phyloP scores from a whole-genome alignment of 2,113 vertebrate genomes.

The Crotalus tigris region DNA sequence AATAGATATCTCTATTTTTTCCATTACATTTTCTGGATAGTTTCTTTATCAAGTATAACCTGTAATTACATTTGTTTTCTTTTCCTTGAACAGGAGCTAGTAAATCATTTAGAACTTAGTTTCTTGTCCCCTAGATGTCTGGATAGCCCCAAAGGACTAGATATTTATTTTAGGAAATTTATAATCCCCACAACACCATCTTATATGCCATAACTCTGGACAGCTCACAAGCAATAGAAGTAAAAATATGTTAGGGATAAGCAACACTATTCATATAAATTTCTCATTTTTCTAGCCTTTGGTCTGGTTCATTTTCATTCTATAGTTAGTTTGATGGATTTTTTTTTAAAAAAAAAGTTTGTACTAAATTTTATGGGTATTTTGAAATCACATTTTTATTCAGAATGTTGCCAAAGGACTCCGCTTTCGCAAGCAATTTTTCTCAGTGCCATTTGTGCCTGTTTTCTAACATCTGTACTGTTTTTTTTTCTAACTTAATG shows the following conservation, averaged over 20 bases:
- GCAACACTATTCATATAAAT: neutral
- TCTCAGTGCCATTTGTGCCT: neutral
- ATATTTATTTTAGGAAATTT: neutral
- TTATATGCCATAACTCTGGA: neutral
- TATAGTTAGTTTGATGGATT: neutral
- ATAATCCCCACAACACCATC: neutral
- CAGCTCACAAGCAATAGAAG: neutral
- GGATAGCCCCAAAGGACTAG: neutral
- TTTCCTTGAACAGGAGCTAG: neutral
- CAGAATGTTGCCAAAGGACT: neutral
- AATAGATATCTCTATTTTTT: neutral
- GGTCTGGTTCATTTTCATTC: neutral
- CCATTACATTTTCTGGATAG: neutral
- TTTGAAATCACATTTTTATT: neutral
- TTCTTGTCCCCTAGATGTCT: neutral
- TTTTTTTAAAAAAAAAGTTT: neutral
- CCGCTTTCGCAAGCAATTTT: neutral
- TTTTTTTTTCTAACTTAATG: neutral
- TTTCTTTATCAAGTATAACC: neutral
- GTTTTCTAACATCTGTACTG: neutral
- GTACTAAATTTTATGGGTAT: neutral
- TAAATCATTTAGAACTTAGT: neutral
- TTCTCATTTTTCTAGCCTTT: neutral
- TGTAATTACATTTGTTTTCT: neutral
- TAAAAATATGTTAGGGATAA: neutral